Conservation (phyloP, 1,140 invertebrate genomes). For the Gryllus bimaculatus region DNA sequence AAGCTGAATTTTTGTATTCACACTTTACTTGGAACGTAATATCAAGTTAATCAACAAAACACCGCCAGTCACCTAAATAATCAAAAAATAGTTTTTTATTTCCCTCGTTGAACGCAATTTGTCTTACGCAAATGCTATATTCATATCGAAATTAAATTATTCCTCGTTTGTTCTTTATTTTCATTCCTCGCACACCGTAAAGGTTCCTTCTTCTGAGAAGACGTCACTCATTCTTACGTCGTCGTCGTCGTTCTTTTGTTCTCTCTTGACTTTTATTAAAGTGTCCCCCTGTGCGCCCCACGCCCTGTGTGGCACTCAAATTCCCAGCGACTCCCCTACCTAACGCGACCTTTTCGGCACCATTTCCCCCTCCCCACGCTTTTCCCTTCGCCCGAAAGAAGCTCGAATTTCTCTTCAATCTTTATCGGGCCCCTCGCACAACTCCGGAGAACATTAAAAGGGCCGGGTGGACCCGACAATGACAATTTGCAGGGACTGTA, state of each 20-base stretch:
- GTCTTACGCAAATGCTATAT: too few species aligned
- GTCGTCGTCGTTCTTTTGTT: not conserved
- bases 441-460: too few species aligned
- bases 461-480: too few species aligned
- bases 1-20: too few species aligned
- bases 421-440: not conserved
- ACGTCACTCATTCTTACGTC: not conserved
- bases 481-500: too few species aligned
- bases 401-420: not conserved
- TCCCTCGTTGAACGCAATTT: too few species aligned
- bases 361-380: not conserved
- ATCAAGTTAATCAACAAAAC: too few species aligned
- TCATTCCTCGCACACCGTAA: not conserved
- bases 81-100: too few species aligned
- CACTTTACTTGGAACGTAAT: too few species aligned
- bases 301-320: not conserved
- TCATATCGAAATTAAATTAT: not conserved
- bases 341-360: not conserved
- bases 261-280: not conserved
- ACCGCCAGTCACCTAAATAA: too few species aligned
- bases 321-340: not conserved
- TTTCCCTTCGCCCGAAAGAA: not conserved
- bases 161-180: not conserved
- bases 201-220: not conserved
- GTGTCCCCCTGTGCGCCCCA: not conserved